phyloP scores from a whole-genome alignment of 2,797 vertebrate genomes.

The Enteromius radiatus region DNA sequence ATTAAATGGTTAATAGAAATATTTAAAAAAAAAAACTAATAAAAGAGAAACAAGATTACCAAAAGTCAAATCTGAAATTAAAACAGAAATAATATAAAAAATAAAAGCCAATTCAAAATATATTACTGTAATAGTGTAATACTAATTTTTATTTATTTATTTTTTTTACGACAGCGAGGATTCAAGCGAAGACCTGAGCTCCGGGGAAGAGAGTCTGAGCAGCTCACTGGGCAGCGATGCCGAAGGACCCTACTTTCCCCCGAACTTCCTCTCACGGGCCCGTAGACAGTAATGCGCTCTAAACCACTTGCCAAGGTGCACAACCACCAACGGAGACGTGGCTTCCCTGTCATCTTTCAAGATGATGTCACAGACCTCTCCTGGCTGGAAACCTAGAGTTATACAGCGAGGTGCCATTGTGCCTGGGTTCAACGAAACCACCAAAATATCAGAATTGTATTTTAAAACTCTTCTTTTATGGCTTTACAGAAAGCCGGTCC shows the following conservation, averaged over 20 bases:
- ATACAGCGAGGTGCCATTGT: constrained; percentile 54
- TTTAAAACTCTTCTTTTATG: constrained; percentile 27
- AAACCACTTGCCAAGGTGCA: constrained; percentile 60
- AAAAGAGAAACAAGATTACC: too few species aligned
- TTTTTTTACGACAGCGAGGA: constrained; percentile 84
- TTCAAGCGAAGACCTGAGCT: constrained; percentile 92
- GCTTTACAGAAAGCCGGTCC: constrained; percentile 34
- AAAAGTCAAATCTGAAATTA: too few species aligned
- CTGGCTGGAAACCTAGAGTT: constrained; percentile 23
- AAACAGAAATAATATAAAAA: too few species aligned
- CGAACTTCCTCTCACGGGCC: constrained; percentile 75
- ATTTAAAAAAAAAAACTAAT: too few species aligned
- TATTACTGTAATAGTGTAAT: not conserved
- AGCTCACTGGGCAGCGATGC: constrained; percentile 85
- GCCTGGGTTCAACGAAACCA: constrained; percentile 61
- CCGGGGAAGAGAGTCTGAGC: constrained; percentile 91
- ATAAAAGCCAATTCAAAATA: not conserved
- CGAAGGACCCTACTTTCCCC: constrained; percentile 87
- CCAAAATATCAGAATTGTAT: constrained; percentile 69
- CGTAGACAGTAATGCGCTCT: constrained; percentile 74
- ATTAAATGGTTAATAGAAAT: not conserved
- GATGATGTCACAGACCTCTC: constrained; percentile 41
- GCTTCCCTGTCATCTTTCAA: constrained; percentile 27
- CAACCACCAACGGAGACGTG: constrained; percentile 25
- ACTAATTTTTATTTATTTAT: too few species aligned